These are phyloP conservation scores for Leptobrachium ailaonicum DNA, from an alignment of 2,113 vertebrate species.

Conservation along the genomic window DNA sequence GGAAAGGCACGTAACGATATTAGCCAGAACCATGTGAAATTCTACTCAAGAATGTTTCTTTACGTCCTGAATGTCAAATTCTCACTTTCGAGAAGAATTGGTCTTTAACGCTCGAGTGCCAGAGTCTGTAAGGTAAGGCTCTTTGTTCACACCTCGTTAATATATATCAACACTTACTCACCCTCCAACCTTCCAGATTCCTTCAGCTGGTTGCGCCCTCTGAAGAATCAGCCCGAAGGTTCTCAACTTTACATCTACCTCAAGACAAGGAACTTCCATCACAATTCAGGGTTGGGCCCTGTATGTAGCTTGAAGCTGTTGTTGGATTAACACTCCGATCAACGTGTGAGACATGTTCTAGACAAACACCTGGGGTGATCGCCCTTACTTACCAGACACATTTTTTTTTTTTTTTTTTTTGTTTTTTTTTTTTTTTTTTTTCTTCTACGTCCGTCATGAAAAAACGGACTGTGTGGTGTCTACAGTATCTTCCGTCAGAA, in stretches of 20 bases:
- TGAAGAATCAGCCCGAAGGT: slow-evolving; percentile 1
- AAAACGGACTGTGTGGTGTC: too few relatives aligned
- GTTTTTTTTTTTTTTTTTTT: too few relatives aligned
- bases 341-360: background rate
- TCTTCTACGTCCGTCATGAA: too few relatives aligned
- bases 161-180: slow-evolving; percentile 16
- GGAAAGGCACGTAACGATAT: too few relatives aligned
- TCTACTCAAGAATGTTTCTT: too few relatives aligned
- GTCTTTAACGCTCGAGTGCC: background rate
- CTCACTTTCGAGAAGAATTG: background rate
- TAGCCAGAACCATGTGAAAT: too few relatives aligned
- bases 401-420: too few relatives aligned
- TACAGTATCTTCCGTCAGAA: too few relatives aligned
- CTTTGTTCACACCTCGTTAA: slow-evolving; percentile 12
- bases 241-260: background rate
- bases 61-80: background rate
- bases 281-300: background rate
- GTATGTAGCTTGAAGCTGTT: background rate
- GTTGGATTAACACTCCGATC: background rate
- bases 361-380: too few relatives aligned
- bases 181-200: slow-evolving; percentile 23
- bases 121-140: background rate
- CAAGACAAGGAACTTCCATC: background rate
- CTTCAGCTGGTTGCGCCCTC: background rate
- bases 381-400: too few relatives aligned